These are phyloP conservation scores for Trypoxylus dichotomus DNA, from an alignment of 1,140 invertebrate genomes.

Conservation along the genomic window DNA sequence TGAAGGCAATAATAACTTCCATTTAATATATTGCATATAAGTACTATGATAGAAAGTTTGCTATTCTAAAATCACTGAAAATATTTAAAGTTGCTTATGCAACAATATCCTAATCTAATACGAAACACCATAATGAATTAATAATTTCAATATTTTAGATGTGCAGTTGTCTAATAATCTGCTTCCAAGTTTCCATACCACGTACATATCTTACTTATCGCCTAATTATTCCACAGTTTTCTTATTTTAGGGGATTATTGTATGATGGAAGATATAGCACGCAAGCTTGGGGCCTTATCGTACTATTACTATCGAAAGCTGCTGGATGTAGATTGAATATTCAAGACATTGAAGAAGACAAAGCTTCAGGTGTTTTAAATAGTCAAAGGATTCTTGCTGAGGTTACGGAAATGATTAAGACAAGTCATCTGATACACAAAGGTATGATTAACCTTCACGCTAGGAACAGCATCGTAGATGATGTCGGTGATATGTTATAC, in stretches of 20 bases:
- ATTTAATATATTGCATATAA: no score
- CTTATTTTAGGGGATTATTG: slow-evolving; percentile 68
- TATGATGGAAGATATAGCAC: slow-evolving; percentile 90
- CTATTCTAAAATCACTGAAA: no score
- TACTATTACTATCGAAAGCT: slow-evolving; percentile 88
- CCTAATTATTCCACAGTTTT: no score
- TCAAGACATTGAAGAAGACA: slow-evolving; percentile 80
- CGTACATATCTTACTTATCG: no score
- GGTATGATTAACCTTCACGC: slow-evolving; percentile 77
- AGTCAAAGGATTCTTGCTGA: slow-evolving; percentile 89
- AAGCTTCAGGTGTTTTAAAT: slow-evolving; percentile 77
- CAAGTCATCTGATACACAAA: slow-evolving; percentile 93
- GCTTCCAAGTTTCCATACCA: no score
- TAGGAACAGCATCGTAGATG: slow-evolving; percentile 42
- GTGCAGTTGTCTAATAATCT: no score
- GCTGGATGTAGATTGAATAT: slow-evolving; percentile 77
- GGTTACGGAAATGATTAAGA: slow-evolving; percentile 97
- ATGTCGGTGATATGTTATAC: slow-evolving; percentile 78
- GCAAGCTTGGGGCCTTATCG: slow-evolving; percentile 91
- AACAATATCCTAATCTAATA: no score
- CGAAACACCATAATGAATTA: no score
- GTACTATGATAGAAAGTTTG: no score
- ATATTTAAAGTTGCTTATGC: no score
- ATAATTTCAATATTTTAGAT: no score
- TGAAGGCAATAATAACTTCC: no score